Evolutionary conservation across 2,888 invertebrate genomes (phyloP), one percentile per base, ranked within the genome.

Genomic region (Leucophenga montana): DNA sequence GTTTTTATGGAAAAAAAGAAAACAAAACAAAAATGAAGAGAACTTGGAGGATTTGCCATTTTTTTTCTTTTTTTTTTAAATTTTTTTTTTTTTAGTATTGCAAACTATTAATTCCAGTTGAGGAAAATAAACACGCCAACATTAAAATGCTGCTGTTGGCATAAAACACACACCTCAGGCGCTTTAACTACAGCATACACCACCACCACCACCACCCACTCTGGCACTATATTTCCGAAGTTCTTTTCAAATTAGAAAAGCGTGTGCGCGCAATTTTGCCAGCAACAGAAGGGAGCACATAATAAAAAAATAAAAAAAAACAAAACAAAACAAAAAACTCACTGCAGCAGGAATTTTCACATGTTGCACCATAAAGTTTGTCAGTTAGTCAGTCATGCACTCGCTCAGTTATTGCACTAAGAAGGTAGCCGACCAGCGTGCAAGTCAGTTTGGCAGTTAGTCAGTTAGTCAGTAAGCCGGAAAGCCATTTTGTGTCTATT

Each of bases 201-300:
- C 11, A 39, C 39, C 39, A 39, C 39, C 66, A 57, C 48, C n/a
- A n/a, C 48, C 66, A 27, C 27, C 27, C 75, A 65, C 61, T n/a
- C 20, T 33, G 4, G 33, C 20, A 22, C 8, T 16, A 16, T 46
- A 14, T 44, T n/a, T 56, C 75, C 72, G 83, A 82, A 74, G 83
- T 84, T 84, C 80, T 78, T 78, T 18, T 61, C 44, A 84, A 83
- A 82, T 84, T 84, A 79, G 83, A 82, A 82, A 82, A 82, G 80
- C 82, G 83, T 82, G 82, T 82, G 82, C 78, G 77, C 78, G 83
- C 80, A 78, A 82, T 82, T 83, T 79, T 73, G 73, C 4, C 39
- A 13, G 22, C 48, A 20, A 46, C 33, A 39, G 59, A 62, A 46
- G 27, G 27, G 27, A 27, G 4, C 27, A n/a, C 27, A 3, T 4